Evolutionary conservation across 2,113 vertebrate species (phyloP).

Genomic region (Coryphaenoides rupestris): DNA sequence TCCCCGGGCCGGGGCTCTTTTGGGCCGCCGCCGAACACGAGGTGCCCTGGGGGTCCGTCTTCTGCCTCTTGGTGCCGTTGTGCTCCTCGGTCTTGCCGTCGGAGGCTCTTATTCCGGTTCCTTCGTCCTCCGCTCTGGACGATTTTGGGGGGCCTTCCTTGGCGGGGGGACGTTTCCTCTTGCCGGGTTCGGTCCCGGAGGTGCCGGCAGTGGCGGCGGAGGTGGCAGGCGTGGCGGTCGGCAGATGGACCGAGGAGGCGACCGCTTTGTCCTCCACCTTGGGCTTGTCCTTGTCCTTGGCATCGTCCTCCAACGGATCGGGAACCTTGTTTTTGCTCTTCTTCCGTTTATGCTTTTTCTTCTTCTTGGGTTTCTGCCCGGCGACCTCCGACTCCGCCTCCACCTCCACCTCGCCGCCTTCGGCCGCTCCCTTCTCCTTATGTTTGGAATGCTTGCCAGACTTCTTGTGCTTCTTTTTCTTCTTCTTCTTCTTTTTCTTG

Average conservation of each 20-base stretch:
- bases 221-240: background rate
- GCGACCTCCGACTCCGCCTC: conserved; percentile 68
- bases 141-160: conserved; percentile 76
- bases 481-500: conserved; percentile 89
- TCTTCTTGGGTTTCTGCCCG: conserved; percentile 86
- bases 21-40: conserved; percentile 73
- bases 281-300: conserved; percentile 58
- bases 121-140: conserved; percentile 59
- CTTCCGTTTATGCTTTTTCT: conserved; percentile 88
- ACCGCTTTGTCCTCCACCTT: conserved; percentile 62
- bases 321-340: conserved; percentile 77
- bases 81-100: conserved; percentile 77
- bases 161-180: conserved; percentile 71
- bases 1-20: conserved; percentile 59
- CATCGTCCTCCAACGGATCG: conserved; percentile 45
- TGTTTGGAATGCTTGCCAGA: conserved; percentile 83
- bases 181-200: conserved; percentile 69
- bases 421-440: conserved; percentile 71
- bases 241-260: conserved; percentile 28
- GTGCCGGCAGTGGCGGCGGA: conserved; percentile 41
- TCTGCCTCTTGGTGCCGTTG: conserved; percentile 69
- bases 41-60: conserved; percentile 62
- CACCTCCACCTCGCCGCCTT: conserved; percentile 75
- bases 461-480: conserved; percentile 98
- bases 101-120: conserved; percentile 35